phyloP scores from a whole-genome alignment of 2,888 invertebrate genomes.

The Caenorhabditis plicata region DNA sequence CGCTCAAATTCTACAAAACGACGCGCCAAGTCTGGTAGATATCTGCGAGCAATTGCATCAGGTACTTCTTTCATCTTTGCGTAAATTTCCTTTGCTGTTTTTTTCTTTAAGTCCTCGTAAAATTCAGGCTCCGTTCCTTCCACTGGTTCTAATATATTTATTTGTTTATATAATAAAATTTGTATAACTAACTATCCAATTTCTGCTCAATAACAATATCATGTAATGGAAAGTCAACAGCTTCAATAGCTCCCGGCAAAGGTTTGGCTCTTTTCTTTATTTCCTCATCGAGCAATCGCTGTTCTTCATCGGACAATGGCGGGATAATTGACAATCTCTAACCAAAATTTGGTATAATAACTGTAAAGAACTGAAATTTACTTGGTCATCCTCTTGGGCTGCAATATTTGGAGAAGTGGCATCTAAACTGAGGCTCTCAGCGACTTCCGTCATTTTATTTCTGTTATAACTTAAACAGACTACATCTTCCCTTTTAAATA shows the following conservation, averaged over 20 bases:
- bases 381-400: too few species aligned
- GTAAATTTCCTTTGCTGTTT: slow-evolving; percentile 34
- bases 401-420: too few species aligned
- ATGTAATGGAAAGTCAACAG: slow-evolving; percentile 34
- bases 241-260: slow-evolving; percentile 12
- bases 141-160: too few species aligned
- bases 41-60: slow-evolving; percentile 38
- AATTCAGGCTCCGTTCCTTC: slow-evolving; percentile 37
- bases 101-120: slow-evolving; percentile 39
- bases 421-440: too few species aligned
- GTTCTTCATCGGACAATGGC: slow-evolving; percentile 25
- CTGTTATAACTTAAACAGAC: too few species aligned
- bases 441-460: too few species aligned
- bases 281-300: slow-evolving; percentile 25
- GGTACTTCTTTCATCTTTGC: slow-evolving; percentile 44
- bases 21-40: slow-evolving; percentile 48
- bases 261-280: slow-evolving; percentile 16
- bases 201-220: slow-evolving; percentile 33
- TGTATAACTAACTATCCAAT: too few species aligned
- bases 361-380: too few species aligned
- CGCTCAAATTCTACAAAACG: slow-evolving; percentile 49
- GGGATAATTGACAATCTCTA: slow-evolving; percentile 25
- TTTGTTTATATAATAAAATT: too few species aligned
- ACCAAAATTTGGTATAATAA: too few species aligned
- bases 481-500: too few species aligned